phyloP scores from a whole-genome alignment of 2,888 invertebrate genomes.

The Eristalis tenax region DNA sequence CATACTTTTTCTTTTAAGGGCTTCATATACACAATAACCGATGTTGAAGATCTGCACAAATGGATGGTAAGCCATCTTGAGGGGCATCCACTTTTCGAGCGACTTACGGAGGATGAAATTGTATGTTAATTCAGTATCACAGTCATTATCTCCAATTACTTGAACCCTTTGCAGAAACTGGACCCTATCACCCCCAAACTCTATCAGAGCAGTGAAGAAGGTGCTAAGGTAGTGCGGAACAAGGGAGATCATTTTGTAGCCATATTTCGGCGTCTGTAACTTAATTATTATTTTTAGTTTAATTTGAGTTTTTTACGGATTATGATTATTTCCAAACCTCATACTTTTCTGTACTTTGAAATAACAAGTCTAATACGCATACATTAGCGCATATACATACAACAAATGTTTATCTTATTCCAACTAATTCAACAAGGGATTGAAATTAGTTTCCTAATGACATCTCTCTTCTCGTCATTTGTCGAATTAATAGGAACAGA shows the following conservation, averaged over 20 bases:
- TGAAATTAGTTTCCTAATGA: too few species aligned
- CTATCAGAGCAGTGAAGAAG: slow-evolving; percentile 97
- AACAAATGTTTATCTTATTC: too few species aligned
- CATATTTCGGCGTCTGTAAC: slow-evolving; percentile 87
- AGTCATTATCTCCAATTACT: neutral
- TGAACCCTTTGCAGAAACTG: slow-evolving; percentile 82
- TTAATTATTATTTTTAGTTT: neutral
- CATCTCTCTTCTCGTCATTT: too few species aligned
- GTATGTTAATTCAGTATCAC: slow-evolving; percentile 82
- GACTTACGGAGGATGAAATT: slow-evolving; percentile 87
- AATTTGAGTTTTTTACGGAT: neutral
- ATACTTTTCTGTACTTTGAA: neutral
- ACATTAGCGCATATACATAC: neutral
- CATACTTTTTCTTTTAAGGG: slow-evolving; percentile 83
- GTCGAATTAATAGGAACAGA: too few species aligned
- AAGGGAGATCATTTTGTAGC: slow-evolving; percentile 96
- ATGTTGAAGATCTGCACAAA: slow-evolving; percentile 97
- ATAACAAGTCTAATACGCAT: neutral
- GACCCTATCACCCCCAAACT: slow-evolving; percentile 95
- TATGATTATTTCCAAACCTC: neutral
- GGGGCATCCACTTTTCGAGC: slow-evolving; percentile 94
- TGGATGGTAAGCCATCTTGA: slow-evolving; percentile 98
- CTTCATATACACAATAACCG: slow-evolving; percentile 97
- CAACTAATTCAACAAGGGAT: too few species aligned
- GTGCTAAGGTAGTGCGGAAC: slow-evolving; percentile 97